Base-by-base conservation (phyloP, 2,797 vertebrate genomes). In the Ataeniobius toweri region DNA sequence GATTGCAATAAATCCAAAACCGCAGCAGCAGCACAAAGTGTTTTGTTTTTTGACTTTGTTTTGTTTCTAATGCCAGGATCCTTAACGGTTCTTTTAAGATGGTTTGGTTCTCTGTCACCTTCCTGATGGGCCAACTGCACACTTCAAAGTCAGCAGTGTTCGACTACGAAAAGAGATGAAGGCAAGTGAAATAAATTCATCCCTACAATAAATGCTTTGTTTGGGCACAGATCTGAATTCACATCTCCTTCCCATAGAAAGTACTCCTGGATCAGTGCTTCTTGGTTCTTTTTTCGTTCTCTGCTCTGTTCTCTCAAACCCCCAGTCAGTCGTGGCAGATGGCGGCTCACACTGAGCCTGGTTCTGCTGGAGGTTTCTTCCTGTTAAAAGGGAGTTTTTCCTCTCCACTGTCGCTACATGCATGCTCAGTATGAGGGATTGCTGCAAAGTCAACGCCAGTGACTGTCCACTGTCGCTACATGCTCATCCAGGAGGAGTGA, bases 151-250 rank as follows among this genome's bases (percentile, higher is more conserved):
- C 95, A 99, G 97, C 91, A 99, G 94, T 39, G 97, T 97, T 88
- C 96, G 97, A 76, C 94, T 99, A 58, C 97, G 97, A n/a, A 99
- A 98, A 89, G 98, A 99, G 92, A 96, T 99, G 82, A 99, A 97
- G 96, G 98, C 95, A 88, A 88, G 92, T 82, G 8, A 9, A 80
- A 53, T 1, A 53, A 12, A 36, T 46, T 1, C 14, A 55, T 5
- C 53, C 12, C 10, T 6, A 68, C 24, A 6, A 41, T 68, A 13
- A 13, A 68, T 22, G 39, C 51, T 41, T 39, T 56, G 1, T 48
- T 46, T 31, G 16, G 20, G 4, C 3, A 41, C 56, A 39, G 3
- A 22, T 20, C 50, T 58, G 67, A 58, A 24, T 18, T 28, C 39
- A 44, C 39, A n/a, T 14, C 2, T 24, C 26, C 44, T 65, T 24